phyloP scores from a whole-genome alignment of 2,888 invertebrate species.

The Acleris emargana region DNA sequence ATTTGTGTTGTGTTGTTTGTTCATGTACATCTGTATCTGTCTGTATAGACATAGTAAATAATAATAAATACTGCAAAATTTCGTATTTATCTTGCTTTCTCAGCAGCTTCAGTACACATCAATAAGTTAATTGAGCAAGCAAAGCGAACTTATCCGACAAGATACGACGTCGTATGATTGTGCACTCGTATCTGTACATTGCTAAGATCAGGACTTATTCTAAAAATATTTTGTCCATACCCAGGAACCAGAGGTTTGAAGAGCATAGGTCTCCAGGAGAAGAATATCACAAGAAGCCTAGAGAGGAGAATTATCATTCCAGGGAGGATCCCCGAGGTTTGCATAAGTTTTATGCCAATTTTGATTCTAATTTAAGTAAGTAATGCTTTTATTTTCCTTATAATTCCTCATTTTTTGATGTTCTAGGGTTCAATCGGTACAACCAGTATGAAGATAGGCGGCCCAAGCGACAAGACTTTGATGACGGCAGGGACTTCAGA shows the following conservation, averaged over 20 bases:
- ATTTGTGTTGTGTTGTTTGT: too few species aligned
- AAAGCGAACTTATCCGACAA: too few species aligned
- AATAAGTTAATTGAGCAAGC: too few species aligned
- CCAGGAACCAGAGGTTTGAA: slow-evolving; percentile 62
- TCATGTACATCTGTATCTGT: too few species aligned
- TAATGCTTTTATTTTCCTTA: too few species aligned
- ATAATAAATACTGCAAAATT: too few species aligned
- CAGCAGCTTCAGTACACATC: too few species aligned
- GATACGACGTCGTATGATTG: too few species aligned
- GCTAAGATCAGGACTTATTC: background rate
- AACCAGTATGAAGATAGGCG: slow-evolving; percentile 69
- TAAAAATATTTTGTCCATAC: slow-evolving; percentile 32
- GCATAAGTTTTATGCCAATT: background rate
- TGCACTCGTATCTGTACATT: background rate
- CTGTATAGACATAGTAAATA: too few species aligned
- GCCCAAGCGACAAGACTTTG: slow-evolving; percentile 61
- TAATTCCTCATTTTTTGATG: slow-evolving; percentile 10
- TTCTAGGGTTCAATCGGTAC: slow-evolving; percentile 63
- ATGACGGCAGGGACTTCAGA: slow-evolving; percentile 63
- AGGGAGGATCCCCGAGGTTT: slow-evolving; percentile 67
- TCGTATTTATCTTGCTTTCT: too few species aligned
- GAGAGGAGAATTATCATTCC: slow-evolving; percentile 59
- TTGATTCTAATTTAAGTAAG: too few species aligned
- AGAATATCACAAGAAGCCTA: slow-evolving; percentile 61
- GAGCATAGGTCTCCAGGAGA: slow-evolving; percentile 54